Evolutionary conservation across 2,888 invertebrate species (phyloP), one percentile per base, ranked within the genome.

Genomic region (Drosophila meridionalis): DNA sequence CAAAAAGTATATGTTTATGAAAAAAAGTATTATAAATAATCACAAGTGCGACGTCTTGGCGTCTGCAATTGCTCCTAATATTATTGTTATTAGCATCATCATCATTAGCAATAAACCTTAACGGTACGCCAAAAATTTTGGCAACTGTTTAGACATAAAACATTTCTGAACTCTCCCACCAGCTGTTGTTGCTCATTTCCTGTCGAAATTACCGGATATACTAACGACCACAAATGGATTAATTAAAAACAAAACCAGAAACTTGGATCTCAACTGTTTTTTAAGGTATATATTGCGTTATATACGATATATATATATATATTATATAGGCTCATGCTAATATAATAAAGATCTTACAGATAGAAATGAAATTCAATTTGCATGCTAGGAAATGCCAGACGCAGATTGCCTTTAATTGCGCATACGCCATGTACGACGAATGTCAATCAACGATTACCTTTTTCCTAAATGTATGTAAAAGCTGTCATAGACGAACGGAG

Each of bases 191-290:
- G 32, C 63, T 72, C 78, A 85, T 85, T 87, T 86, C 85, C 89
- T 73, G 80, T 40, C 71, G 40, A 73, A 78, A 80, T 76, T 61
- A 74, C 85, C 85, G 85, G 85, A 86, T 88, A 82, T 73, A 68
- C 74, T 81, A 85, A 89, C 76, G 75, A 73, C 81, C 73, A 73
- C 67, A 85, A 86, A 89, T 90, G 86, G 70, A 81, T 85, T 89
- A 89, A 89, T 88, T 85, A 76, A 88, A 85, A 81, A 70, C 53
- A 58, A 65, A 69, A 73, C 64, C 53, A 69, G 65, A 64, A 56
- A 58, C 72, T 74, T 69, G 48, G 45, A 42, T 58, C 63, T 55
- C 34, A 60, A 45, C 48, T 55, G 43, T 47, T 40, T 58, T 47
- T 52, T 55, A 40, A 26, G 48, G 30, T 8, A 32, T 53, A 20